A percentile compares a stretch with the other conserved stretches of the same genome.
Evolutionary conservation across 2,797 vertebrate genomes (phyloP).

Genomic region (Sus cebifrons): DNA sequence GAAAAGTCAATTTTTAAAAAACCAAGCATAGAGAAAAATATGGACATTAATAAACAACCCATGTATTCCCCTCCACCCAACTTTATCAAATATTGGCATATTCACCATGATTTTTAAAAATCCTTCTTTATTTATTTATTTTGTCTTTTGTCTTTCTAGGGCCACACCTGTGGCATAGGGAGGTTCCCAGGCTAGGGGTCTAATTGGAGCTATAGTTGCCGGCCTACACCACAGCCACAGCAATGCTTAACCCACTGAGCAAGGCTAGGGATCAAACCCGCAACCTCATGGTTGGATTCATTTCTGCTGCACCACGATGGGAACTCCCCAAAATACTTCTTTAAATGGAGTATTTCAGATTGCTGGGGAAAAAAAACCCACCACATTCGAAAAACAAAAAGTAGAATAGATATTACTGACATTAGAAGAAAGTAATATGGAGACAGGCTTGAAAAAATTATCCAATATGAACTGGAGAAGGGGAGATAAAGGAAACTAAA

Average conservation of each 20-base stretch:
- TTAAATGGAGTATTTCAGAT: slow-evolving; percentile 15
- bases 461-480: neutral
- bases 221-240: no score
- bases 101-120: neutral
- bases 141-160: no score
- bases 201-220: no score
- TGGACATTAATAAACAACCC: neutral
- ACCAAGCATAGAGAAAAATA: neutral
- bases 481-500: slow-evolving; percentile 41
- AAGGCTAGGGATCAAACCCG: no score
- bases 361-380: neutral
- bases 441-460: slow-evolving; percentile 24
- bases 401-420: slow-evolving; percentile 4
- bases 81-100: slow-evolving; percentile 37
- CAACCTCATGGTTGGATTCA: no score
- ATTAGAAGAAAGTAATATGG: slow-evolving; percentile 28
- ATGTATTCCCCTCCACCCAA: neutral
- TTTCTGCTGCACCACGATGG: no score
- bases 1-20: slow-evolving; percentile 10
- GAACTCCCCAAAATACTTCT: neutral
- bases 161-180: no score
- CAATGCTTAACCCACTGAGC: no score
- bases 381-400: slow-evolving; percentile 14
- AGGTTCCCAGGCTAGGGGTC: no score
- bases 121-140: neutral